Percentiles rank a stretch among this genome's conserved stretches.
Conservation (phyloP, 2,888 invertebrate genomes). For the Aphelenchoides bicaudatus region DNA sequence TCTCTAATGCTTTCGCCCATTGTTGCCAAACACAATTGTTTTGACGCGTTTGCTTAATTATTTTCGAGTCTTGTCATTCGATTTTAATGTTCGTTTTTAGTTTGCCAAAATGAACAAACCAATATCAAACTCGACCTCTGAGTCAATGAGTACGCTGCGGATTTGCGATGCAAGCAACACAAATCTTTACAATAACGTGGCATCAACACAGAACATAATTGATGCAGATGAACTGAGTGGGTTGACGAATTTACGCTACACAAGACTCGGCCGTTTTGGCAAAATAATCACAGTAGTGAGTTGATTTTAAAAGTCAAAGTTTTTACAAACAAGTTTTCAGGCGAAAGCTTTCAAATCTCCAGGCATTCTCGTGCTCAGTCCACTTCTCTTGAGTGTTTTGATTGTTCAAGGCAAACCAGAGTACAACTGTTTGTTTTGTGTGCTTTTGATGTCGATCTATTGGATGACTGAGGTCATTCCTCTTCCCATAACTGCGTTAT, state of each 20-base stretch:
- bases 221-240: conserved; percentile 16
- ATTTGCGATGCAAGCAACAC: conserved; percentile 2
- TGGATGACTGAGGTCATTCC: conserved; percentile 59
- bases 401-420: conserved; percentile 35
- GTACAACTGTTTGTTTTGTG: conserved; percentile 40
- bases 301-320: neutral
- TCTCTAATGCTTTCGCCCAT: no score
- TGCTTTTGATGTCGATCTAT: conserved; percentile 47
- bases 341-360: neutral
- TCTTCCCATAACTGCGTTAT: conserved; percentile 54
- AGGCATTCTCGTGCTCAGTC: conserved; percentile 35
- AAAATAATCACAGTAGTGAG: neutral
- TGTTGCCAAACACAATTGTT: no score
- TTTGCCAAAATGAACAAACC: no score
- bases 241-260: neutral
- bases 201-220: conserved; percentile 15
- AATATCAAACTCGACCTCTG: no score
- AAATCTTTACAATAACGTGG: conserved; percentile 5
- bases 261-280: neutral
- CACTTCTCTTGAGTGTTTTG: conserved; percentile 53
- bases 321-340: no score
- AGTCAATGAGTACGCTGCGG: conserved; percentile 5
- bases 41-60: no score
- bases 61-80: no score
- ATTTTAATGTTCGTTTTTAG: no score